Base-by-base conservation (phyloP, 2,113 vertebrate genomes). In the Nycticorax nycticorax region DNA sequence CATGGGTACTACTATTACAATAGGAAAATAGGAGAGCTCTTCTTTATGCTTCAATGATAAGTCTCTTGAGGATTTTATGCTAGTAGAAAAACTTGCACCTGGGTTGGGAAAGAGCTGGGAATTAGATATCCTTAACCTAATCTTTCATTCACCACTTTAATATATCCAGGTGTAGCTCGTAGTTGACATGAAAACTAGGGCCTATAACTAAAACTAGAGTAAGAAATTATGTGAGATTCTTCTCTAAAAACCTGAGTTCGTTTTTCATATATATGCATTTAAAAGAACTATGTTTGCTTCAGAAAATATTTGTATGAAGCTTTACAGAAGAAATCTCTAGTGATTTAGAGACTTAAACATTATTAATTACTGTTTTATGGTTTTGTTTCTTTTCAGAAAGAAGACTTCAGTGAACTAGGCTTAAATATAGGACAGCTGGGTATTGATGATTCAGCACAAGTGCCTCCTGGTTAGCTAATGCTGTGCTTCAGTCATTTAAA, bases 401-500 rank as follows among this genome's bases (percentile, higher is more conserved):
- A 98, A 94, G 98, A 98, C 50, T 99, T 99, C 96, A 91, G 98
- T 24, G 99, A 99, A 95, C 98, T 99, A 33, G 98, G 98, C 94
- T 98, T 99, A 97, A 98, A 96, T 93, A 96, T 91, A 39, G 99
- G 99, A 69, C 99, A 99, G 79, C 88, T 99, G 76, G 99, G 99
- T 88, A 99, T 99, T 86, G 99, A 99, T 95, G 99, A 99, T 95
- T 98, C 99, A 50, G 98, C 98, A 24, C 98, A 99, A 94, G 98
- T 99, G 52, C 98, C 99, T 96, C 98, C 99, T 98, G 99, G 99
- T 99, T 97, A 92, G 96, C 55, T 75, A n/a, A 74, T 90, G 24
- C 71, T 95, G 47, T 97, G 74, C 93, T 87, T 80, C 53, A 73
- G 18, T 87, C 35, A 47, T 47, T 82, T 91, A 56, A 53, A 63